These are phyloP conservation scores for Bostrychus sinensis DNA, from an alignment of 2,113 vertebrate genomes.

Conservation along the genomic window DNA sequence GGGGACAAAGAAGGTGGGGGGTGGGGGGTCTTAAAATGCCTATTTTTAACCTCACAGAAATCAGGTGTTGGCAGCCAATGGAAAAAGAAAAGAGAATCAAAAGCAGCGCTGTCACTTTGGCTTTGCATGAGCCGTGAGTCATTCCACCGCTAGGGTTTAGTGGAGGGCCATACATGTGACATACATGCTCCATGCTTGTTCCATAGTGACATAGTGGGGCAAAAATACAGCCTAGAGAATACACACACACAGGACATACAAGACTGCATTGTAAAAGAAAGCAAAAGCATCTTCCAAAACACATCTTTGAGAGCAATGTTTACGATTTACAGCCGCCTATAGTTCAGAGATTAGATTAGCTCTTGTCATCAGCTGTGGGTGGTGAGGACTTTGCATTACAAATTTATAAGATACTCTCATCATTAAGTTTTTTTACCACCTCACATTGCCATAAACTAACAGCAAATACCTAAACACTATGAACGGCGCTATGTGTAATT, in stretches of 20 bases:
- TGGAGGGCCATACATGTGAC: slow-evolving; percentile 5
- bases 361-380: too few relatives aligned
- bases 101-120: slow-evolving; percentile 47
- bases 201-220: background rate
- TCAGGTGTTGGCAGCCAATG: slow-evolving; percentile 62
- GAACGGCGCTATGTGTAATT: too few relatives aligned
- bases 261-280: background rate
- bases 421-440: too few relatives aligned
- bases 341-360: too few relatives aligned
- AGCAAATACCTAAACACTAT: too few relatives aligned
- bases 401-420: too few relatives aligned
- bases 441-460: too few relatives aligned
- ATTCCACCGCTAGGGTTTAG: slow-evolving; percentile 21
- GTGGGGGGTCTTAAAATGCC: slow-evolving; percentile 38
- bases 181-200: slow-evolving; percentile 2
- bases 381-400: too few relatives aligned
- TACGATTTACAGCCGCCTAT: too few relatives aligned
- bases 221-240: background rate
- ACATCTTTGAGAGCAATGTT: too few relatives aligned
- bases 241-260: background rate
- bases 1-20: slow-evolving; percentile 7
- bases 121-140: slow-evolving; percentile 62
- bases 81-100: slow-evolving; percentile 47
- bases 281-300: background rate
- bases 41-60: slow-evolving; percentile 70